Conservation (phyloP, 2,888 invertebrate genomes). For the Hipparchia sbordonii region DNA sequence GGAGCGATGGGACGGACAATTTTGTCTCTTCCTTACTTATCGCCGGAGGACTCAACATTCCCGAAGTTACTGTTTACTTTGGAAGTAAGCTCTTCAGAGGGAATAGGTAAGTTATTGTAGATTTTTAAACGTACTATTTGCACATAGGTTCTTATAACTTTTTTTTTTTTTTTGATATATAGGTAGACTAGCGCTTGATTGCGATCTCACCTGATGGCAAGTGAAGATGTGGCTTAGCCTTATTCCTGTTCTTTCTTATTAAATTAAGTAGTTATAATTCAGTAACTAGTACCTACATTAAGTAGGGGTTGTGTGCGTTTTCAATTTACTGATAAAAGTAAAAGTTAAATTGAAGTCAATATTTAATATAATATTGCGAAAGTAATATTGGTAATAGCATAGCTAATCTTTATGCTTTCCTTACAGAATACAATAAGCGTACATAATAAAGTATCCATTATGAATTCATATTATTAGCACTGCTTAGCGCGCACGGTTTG, state of each 20-base stretch:
- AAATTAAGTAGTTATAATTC: too few relatives aligned
- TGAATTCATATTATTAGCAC: background rate
- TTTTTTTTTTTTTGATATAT: too few relatives aligned
- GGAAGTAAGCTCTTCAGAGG: constrained; percentile 94
- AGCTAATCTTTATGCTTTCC: background rate
- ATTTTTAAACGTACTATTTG: background rate
- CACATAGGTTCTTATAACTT: too few relatives aligned
- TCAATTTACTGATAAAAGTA: background rate
- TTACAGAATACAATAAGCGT: constrained; percentile 6
- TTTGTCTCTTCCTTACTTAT: constrained; percentile 94
- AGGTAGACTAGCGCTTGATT: too few relatives aligned
- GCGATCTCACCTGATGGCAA: too few relatives aligned
- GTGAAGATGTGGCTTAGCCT: too few relatives aligned
- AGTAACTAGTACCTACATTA: too few relatives aligned
- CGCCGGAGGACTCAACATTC: constrained; percentile 94
- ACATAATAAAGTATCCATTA: background rate
- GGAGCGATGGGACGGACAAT: constrained; percentile 97
- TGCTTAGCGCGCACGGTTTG: background rate
- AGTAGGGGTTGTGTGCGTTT: background rate
- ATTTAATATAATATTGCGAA: background rate
- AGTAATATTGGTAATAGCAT: too few relatives aligned
- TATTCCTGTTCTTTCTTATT: too few relatives aligned
- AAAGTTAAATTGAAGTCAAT: background rate
- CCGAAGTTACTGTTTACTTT: constrained; percentile 97
- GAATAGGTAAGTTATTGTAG: constrained; percentile 78